phyloP scores from a whole-genome alignment of 2,797 vertebrate species.

The Anisognathus igniventris region DNA sequence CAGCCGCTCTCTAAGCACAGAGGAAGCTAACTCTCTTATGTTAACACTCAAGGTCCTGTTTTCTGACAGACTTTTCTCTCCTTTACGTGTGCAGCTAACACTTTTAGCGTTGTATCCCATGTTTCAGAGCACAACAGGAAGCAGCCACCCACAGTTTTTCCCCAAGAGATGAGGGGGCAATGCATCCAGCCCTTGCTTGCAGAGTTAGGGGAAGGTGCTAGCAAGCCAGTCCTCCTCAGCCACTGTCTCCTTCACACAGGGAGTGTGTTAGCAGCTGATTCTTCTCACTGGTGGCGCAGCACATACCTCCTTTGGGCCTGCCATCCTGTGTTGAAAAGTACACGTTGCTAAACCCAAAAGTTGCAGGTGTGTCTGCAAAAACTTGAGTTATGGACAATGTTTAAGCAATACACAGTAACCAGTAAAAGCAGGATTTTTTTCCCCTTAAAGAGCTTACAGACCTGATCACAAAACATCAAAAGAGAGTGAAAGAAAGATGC shows the following conservation, averaged over 20 bases:
- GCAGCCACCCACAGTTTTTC: neutral
- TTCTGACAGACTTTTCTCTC: neutral
- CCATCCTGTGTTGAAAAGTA: neutral
- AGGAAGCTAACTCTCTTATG: conserved; percentile 23
- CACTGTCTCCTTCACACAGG: neutral
- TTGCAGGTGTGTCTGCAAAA: neutral
- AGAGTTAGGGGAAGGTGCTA: neutral
- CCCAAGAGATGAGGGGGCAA: neutral
- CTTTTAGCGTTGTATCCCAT: neutral
- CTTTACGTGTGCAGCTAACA: neutral
- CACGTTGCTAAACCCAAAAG: neutral
- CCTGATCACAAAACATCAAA: neutral
- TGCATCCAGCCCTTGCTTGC: neutral
- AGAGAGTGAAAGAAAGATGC: neutral
- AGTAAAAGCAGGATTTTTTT: neutral
- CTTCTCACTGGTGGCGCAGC: neutral
- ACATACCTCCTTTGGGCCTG: accelerated
- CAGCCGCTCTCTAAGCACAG: neutral
- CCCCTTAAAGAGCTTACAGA: neutral
- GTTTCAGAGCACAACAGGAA: neutral
- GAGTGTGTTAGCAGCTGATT: neutral
- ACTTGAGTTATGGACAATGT: neutral
- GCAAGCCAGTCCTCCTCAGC: neutral
- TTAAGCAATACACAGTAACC: neutral
- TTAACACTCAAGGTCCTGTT: neutral